A percentile compares a stretch with the other conserved stretches of the same genome.
phyloP scores from a whole-genome alignment of 2,888 invertebrate genomes.

The Ophion slaviceki region DNA sequence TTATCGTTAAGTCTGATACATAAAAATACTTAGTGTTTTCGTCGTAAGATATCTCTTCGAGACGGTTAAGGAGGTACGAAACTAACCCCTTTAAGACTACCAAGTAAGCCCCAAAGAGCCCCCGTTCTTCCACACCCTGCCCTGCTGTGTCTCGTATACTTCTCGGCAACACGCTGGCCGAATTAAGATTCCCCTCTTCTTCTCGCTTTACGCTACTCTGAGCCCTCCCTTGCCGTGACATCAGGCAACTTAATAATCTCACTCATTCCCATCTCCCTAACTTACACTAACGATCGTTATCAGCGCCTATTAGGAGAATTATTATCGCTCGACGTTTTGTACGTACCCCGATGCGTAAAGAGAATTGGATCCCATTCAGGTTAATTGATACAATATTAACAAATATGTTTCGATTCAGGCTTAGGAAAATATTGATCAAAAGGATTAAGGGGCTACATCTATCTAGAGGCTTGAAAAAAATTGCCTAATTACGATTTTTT shows the following conservation, averaged over 20 bases:
- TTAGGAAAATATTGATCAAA: background rate
- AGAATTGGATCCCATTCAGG: background rate
- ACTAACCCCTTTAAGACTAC: slow-evolving; percentile 52
- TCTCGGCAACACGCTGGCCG: slow-evolving; percentile 50
- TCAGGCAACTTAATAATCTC: slow-evolving; percentile 38
- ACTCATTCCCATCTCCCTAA: slow-evolving; percentile 16
- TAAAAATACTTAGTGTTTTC: background rate
- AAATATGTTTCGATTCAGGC: background rate
- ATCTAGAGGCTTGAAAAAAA: too few species aligned
- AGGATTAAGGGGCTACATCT: background rate
- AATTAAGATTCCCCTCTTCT: slow-evolving; percentile 48
- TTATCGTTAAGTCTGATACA: background rate
- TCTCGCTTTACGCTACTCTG: slow-evolving; percentile 12
- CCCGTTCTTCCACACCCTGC: slow-evolving; percentile 43
- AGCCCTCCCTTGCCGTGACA: slow-evolving; percentile 6
- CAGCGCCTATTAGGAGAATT: slow-evolving; percentile 55
- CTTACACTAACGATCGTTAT: slow-evolving; percentile 53
- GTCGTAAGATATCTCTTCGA: slow-evolving; percentile 23
- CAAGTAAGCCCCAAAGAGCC: slow-evolving; percentile 20
- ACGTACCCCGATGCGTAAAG: slow-evolving; percentile 10
- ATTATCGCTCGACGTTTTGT: slow-evolving; percentile 37
- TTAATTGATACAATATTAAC: background rate
- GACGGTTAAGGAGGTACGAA: background rate
- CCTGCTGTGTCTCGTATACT: slow-evolving; percentile 42
- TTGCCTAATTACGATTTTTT: too few species aligned